Evolutionary conservation across 2,888 invertebrate genomes (phyloP), one percentile per base, ranked within the genome.

Genomic region (Aphrophora alni): DNA sequence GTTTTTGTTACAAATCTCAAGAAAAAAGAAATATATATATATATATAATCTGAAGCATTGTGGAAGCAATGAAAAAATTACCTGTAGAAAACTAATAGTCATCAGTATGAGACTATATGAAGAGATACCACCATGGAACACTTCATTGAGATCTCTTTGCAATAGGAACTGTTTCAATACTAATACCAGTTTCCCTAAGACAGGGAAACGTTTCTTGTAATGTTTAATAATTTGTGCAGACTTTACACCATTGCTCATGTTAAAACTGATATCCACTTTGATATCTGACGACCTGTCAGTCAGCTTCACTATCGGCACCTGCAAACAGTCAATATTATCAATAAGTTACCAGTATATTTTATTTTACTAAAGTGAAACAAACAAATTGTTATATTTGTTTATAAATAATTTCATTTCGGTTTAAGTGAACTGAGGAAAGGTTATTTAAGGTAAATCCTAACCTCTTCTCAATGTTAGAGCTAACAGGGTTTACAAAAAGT

Each of bases 101-200:
- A 99, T 97, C 85, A 99, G 93, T 88, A 99, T 98, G 86, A 99
- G 93, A 87, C 98, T 97, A 91, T 99, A 99, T 82, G 98, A 99
- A 85, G 98, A 98, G 89, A 99, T 98, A 88, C 99, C 99, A 84
- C 99, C 98, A 84, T 98, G 98, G 91, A 98, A 99, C 87, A 99
- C 99, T 92, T 99, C 99, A 90, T 99, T 99, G 87, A 99, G 93
- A 91, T 98, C 98, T 87, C 99, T 93, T 90, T 99, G 97, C 85
- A 98, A 92, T 84, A 99, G 93, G 91, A 99, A 99, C 91, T 99
- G 99, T 91, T 99, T 99, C 86, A 99, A 91, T 83, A 99, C 97
- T 90, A 99, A 94, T 87, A 99, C 98, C 87, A 99, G 91, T 87
- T 98, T 98, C 78, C 96, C 94, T 85, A 99, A 91, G 84, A 95